Conservation (phyloP, 2,797 vertebrate species). For the Cuniculus paca region DNA sequence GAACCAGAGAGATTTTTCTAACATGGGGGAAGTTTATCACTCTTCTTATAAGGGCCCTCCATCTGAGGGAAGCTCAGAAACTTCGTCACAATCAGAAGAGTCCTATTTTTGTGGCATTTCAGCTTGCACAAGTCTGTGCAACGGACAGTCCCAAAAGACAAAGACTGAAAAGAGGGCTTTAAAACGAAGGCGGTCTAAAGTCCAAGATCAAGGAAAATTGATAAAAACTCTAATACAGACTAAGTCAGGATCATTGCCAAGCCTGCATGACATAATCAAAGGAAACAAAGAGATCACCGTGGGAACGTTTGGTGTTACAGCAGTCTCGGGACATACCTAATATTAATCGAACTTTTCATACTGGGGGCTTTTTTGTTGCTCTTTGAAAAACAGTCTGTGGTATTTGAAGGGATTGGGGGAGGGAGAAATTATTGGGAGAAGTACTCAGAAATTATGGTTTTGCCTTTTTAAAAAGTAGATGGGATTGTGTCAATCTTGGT, state of each 20-base stretch:
- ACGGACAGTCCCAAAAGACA: slow-evolving; percentile 92
- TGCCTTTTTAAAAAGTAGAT: slow-evolving; percentile 84
- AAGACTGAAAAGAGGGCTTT: slow-evolving; percentile 95
- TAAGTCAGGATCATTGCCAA: slow-evolving; percentile 92
- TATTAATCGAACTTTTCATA: slow-evolving; percentile 82
- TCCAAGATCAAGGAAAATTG: slow-evolving; percentile 91
- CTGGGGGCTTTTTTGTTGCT: slow-evolving; percentile 86
- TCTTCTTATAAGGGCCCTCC: slow-evolving; percentile 91
- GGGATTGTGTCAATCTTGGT: slow-evolving; percentile 88
- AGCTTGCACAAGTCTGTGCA: slow-evolving; percentile 91
- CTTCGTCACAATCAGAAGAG: slow-evolving; percentile 96
- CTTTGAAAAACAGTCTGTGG: slow-evolving; percentile 88
- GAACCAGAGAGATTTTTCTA: slow-evolving; percentile 90
- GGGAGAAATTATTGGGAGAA: slow-evolving; percentile 86
- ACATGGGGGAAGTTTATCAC: slow-evolving; percentile 90
- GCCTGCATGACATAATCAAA: slow-evolving; percentile 97
- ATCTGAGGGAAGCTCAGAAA: slow-evolving; percentile 95
- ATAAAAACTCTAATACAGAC: slow-evolving; percentile 93
- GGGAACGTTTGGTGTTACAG: slow-evolving; percentile 94
- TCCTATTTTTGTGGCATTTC: slow-evolving; percentile 94
- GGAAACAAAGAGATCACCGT: slow-evolving; percentile 96
- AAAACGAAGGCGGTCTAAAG: slow-evolving; percentile 93
- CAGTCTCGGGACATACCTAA: slow-evolving; percentile 95
- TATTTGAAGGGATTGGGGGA: slow-evolving; percentile 84
- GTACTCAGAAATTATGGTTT: slow-evolving; percentile 87